A percentile compares a stretch with the other conserved stretches of the same genome.
Conservation (phyloP, 2,797 vertebrate species). For the Notolabrus celidotus region DNA sequence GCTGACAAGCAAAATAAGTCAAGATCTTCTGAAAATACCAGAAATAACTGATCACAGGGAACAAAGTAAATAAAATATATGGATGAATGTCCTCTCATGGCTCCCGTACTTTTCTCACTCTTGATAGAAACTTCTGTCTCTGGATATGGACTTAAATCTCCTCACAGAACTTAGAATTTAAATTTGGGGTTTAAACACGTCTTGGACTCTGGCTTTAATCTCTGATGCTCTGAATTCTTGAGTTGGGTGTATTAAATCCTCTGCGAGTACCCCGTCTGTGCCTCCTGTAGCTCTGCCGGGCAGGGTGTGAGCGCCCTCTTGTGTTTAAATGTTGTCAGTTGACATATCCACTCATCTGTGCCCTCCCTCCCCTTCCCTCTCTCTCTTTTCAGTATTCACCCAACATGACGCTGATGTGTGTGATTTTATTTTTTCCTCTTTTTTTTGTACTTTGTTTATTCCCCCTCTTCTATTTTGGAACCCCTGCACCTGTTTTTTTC, state of each 20-base stretch:
- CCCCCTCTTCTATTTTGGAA: slow-evolving; percentile 61
- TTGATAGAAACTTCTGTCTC: no score
- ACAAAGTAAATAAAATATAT: no score
- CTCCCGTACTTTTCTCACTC: no score
- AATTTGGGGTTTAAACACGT: no score
- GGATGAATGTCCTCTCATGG: no score
- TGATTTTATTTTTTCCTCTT: slow-evolving; percentile 89
- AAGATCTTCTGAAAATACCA: no score
- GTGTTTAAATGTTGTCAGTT: slow-evolving; percentile 76
- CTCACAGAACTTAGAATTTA: no score
- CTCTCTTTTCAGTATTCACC: slow-evolving; percentile 91
- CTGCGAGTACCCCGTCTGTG: slow-evolving; percentile 36
- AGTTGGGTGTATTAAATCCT: slow-evolving; percentile 5
- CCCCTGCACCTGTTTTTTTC: slow-evolving; percentile 57
- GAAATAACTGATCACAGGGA: no score
- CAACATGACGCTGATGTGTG: slow-evolving; percentile 97
- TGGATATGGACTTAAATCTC: no score
- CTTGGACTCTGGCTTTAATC: no score
- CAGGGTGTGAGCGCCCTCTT: slow-evolving; percentile 68
- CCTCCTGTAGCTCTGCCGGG: slow-evolving; percentile 45
- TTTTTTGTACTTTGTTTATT: slow-evolving; percentile 70
- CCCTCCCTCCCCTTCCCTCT: slow-evolving; percentile 70
- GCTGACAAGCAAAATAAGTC: no score
- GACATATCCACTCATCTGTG: slow-evolving; percentile 79
- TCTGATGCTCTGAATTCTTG: background rate